phyloP scores from a whole-genome alignment of 2,888 invertebrate species.

The Pasiphila rectangulata region DNA sequence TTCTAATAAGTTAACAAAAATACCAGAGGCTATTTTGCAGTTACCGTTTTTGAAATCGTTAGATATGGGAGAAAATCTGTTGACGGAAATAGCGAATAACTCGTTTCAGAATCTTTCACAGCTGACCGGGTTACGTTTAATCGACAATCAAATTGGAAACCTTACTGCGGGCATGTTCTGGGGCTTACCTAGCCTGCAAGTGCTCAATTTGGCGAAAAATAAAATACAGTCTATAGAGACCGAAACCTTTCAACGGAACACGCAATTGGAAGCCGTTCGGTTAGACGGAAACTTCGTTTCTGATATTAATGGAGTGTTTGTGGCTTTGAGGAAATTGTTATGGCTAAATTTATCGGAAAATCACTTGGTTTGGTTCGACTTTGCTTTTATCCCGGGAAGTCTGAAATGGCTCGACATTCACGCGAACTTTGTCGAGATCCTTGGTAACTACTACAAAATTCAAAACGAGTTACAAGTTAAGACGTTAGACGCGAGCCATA shows the following conservation, averaged over 20 bases:
- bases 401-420: constrained; percentile 95
- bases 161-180: constrained; percentile 93
- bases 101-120: constrained; percentile 92
- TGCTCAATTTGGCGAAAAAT: constrained; percentile 94
- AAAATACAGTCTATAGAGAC: constrained; percentile 92
- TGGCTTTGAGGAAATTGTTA: constrained; percentile 89
- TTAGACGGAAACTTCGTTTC: constrained; percentile 93
- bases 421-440: constrained; percentile 91
- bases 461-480: constrained; percentile 89
- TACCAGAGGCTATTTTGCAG: constrained; percentile 92
- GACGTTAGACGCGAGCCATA: constrained; percentile 94
- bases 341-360: constrained; percentile 95
- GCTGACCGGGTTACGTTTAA: constrained; percentile 91
- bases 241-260: constrained; percentile 91
- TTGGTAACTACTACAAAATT: constrained; percentile 93
- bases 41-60: constrained; percentile 92
- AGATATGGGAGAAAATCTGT: constrained; percentile 95
- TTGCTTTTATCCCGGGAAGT: constrained; percentile 92
- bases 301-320: constrained; percentile 94
- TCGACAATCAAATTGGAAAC: constrained; percentile 94
- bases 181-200: constrained; percentile 90
- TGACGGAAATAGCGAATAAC: constrained; percentile 89
- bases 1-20: constrained; percentile 89
- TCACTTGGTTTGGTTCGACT: constrained; percentile 95
- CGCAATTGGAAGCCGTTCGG: constrained; percentile 91